Conservation (phyloP, 2,797 vertebrate species). For the Anisognathus igniventris region DNA sequence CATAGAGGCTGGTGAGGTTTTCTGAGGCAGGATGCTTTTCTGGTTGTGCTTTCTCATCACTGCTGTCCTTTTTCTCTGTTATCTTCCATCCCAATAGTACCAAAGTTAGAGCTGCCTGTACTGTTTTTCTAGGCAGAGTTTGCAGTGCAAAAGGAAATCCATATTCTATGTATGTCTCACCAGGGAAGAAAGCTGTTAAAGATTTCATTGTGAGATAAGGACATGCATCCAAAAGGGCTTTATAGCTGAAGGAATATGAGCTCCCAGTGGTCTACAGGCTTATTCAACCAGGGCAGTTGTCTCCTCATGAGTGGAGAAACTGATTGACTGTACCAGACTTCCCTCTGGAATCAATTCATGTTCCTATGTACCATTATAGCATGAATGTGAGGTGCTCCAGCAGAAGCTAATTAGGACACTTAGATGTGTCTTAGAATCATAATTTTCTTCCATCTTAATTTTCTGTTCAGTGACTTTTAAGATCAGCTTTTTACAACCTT, state of each 20-base stretch:
- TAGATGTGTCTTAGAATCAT: not conserved
- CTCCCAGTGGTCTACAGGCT: conserved; percentile 13
- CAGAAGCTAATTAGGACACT: conserved; percentile 5
- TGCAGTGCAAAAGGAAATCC: conserved; percentile 8
- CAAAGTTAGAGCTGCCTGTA: not conserved
- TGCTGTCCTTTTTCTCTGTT: not conserved
- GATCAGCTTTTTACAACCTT: conserved; percentile 28
- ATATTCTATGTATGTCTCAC: not conserved
- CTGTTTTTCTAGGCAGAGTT: not conserved
- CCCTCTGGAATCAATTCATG: not conserved
- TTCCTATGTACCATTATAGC: not conserved
- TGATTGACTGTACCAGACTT: conserved; percentile 23
- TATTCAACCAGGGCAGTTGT: conserved; percentile 25
- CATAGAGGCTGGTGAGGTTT: not conserved
- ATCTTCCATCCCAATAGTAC: not conserved
- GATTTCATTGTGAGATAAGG: conserved; percentile 16
- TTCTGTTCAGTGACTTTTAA: conserved; percentile 31
- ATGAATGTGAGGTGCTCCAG: not conserved
- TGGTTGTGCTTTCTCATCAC: not conserved
- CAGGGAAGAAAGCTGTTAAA: conserved; percentile 32
- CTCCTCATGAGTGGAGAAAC: conserved; percentile 16
- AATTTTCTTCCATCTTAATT: conserved; percentile 44
- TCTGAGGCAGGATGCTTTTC: not conserved
- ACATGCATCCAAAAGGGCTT: conserved; percentile 9
- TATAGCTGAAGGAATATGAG: conserved; percentile 39